Evolutionary conservation across 2,888 invertebrate species (phyloP), one percentile per base, ranked within the genome.

Genomic region (Trachelus troglodyta): DNA sequence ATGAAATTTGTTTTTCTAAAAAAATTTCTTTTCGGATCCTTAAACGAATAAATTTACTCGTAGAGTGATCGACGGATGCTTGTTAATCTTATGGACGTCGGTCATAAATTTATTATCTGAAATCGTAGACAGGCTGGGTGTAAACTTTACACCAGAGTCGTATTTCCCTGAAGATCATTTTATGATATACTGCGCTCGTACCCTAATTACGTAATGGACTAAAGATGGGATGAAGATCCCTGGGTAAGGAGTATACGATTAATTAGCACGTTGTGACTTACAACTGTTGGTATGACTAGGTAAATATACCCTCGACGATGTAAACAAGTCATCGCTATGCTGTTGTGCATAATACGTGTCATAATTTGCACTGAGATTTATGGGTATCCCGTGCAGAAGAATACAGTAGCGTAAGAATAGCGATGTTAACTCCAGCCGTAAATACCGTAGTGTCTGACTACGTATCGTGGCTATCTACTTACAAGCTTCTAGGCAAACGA

Each of bases 1-100:
- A 71, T 37, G 71, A 71, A 31, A 77, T 73, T 77, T 12, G 35
- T 35, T 35, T 35, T 12, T 35, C 35, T 12, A 12, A 74, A 40
- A 83, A 85, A 82, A 56, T 56, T 56, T 9, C 56, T 23, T 23
- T 56, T 56, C 23, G 15, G 9, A 9, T 56, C 23, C 23, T 56
- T 23, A 56, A 0, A 56, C 23, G 56, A 56, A 56, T 56, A 56
- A 56, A 56, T 56, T 56, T 23, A 9, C 9, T 56, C 9, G 23
- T 56, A 23, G 2, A 1, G 2, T 56, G 23, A 56, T 56, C 23
- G 2, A 23, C 23, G 6, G 9, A 56, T 23, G 2, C 23, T 56
- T 0, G 56, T 56, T 23, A 56, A 9, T 23, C 56, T 23, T 56
- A 56, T 1, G 6, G 40, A 40, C 56, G 56, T 15, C 9, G 15